Conservation (phyloP, 2,113 vertebrate genomes). For the Cathartes aura region DNA sequence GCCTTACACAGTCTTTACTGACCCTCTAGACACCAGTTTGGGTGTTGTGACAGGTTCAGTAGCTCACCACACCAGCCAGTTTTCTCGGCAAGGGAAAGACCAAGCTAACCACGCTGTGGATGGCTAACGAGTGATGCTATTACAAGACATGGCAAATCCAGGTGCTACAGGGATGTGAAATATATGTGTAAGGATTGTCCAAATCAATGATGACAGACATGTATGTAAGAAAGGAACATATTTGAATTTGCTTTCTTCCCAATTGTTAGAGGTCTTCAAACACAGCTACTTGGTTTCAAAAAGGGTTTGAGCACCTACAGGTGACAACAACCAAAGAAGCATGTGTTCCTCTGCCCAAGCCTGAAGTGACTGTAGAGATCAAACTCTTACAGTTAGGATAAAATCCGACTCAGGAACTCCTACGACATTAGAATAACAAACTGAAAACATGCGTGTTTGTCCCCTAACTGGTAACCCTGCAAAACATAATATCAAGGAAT, state of each 20-base stretch:
- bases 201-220: not conserved
- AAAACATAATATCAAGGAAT: not conserved
- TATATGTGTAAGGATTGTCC: not conserved
- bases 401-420: not conserved
- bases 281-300: not conserved
- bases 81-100: not conserved
- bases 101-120: not conserved
- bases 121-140: fast-evolving
- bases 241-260: not conserved
- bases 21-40: not conserved
- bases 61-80: not conserved
- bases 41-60: not conserved
- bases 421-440: not conserved
- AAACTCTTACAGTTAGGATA: not conserved
- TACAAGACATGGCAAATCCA: not conserved
- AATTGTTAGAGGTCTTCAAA: not conserved
- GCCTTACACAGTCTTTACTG: not conserved
- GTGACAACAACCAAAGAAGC: not conserved
- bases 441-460: not conserved
- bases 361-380: not conserved
- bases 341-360: not conserved
- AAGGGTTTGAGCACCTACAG: not conserved
- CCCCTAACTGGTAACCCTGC: not conserved
- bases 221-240: not conserved
- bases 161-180: not conserved